Conservation (phyloP, 2,888 invertebrate species). For the Neelides folsomi region DNA sequence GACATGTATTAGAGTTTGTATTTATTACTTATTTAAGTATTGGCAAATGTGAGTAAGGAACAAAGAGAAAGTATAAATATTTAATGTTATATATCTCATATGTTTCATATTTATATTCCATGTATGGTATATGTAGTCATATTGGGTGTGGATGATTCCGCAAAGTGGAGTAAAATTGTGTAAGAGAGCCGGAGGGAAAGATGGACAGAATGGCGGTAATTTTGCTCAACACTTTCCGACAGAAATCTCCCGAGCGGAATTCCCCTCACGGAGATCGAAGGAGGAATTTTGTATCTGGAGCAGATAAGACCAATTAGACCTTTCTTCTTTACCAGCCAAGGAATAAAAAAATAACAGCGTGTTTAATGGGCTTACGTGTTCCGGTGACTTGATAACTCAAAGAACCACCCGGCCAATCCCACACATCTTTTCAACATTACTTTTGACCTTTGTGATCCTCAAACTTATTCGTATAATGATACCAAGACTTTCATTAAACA, state of each 20-base stretch:
- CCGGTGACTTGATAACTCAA: constrained; percentile 13
- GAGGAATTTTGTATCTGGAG: not conserved
- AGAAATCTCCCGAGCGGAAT: constrained; percentile 4
- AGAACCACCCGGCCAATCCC: not conserved
- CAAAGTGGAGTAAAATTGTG: not conserved
- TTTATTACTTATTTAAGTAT: too few relatives aligned
- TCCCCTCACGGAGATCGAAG: constrained; percentile 18
- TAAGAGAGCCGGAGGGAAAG: not conserved
- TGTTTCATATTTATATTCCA: too few relatives aligned
- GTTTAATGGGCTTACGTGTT: constrained; percentile 29
- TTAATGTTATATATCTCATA: too few relatives aligned
- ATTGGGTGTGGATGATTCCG: too few relatives aligned
- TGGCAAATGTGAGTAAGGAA: too few relatives aligned
- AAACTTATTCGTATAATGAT: not conserved
- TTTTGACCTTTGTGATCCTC: not conserved
- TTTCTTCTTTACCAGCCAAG: constrained; percentile 5
- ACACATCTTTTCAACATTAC: not conserved
- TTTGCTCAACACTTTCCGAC: not conserved
- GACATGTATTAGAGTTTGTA: too few relatives aligned
- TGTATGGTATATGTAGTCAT: too few relatives aligned
- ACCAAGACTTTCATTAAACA: not conserved
- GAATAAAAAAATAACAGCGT: constrained; percentile 19
- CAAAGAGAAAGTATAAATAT: too few relatives aligned
- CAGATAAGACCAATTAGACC: constrained; percentile 16
- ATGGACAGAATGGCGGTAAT: not conserved